Conservation (phyloP, 2,888 invertebrate species). For the Hydraecia micacea region DNA sequence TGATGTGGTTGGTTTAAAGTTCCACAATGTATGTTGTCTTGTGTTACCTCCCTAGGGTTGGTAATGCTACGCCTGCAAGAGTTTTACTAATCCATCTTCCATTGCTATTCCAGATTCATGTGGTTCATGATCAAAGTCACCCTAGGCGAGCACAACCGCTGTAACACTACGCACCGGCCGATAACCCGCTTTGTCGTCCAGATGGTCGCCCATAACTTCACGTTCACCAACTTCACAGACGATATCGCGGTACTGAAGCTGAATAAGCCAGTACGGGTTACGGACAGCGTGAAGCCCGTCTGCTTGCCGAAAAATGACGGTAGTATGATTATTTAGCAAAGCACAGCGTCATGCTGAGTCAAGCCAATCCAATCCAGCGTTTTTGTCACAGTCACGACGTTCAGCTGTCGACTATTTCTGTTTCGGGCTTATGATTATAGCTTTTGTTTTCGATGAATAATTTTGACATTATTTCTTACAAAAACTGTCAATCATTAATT, state of each 20-base stretch:
- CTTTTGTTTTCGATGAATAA: too few relatives aligned
- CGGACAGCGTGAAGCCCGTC: constrained; percentile 94
- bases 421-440: background rate
- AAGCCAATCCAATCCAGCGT: background rate
- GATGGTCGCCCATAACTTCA: constrained; percentile 94
- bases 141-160: constrained; percentile 96
- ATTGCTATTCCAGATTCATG: constrained; percentile 91
- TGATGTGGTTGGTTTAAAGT: background rate
- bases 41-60: background rate
- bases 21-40: background rate
- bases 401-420: background rate
- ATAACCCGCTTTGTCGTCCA: constrained; percentile 94
- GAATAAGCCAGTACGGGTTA: constrained; percentile 94
- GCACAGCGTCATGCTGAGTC: background rate
- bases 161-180: constrained; percentile 92
- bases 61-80: background rate
- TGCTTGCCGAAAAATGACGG: constrained; percentile 94
- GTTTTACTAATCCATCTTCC: background rate
- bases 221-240: constrained; percentile 95
- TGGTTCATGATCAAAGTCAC: constrained; percentile 98
- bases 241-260: constrained; percentile 95
- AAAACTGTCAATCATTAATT: too few relatives aligned
- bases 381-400: background rate
- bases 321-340: constrained; percentile 68
- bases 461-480: too few relatives aligned